Base-by-base conservation (phyloP, 2,888 invertebrate genomes). In the Venustoraphidia nigricollis region DNA sequence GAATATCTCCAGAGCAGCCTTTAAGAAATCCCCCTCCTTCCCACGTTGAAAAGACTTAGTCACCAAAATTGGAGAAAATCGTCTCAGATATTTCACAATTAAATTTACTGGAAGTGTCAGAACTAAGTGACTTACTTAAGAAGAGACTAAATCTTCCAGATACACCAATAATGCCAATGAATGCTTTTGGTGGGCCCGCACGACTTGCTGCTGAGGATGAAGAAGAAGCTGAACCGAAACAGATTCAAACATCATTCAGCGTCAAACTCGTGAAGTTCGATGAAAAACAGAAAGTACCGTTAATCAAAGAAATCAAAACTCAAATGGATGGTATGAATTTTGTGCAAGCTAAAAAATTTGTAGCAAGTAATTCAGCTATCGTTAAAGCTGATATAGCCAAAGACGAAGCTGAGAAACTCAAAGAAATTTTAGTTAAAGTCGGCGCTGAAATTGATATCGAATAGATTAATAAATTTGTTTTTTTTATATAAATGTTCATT, bases 291-390 rank as follows among this genome's bases (percentile, higher is more conserved):
- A 98, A 99, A 68, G 90, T 98, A 10, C 78, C 91, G 11, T 69
- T 99, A 0, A 98, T 98, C 58, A 98, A 98, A 68, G 95, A 96
- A 74, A 78, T 97, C 0, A 97, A 98, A 64, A 77, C 68, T 56
- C 69, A 91, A 43, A 66, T 98, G 35, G 91, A 94, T 62, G 95
- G 94, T 48, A 90, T 91, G 76, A 98, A 99, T 71, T 77, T 98
- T 54, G 97, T 99, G 2, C 81, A 96, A 76, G 94, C 96, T 0
- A 96, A 97, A 70, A 96, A 96, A 68, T 96, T 98, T 71, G 95
- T 98, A 1, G 98, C 98, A 67, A 86, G 89, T 58, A 78, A 81
- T 1, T 98, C 98, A 0, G 82, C 87, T 27, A 67, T 92, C 37
- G 85, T 98, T 0, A 95, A 90, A 65, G 79, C 83, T 38, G 95